A percentile compares a stretch with the other conserved stretches of the same genome.
These are phyloP conservation scores for Eristalinus sepulchralis DNA, from an alignment of 2,888 invertebrate species.

Conservation along the genomic window DNA sequence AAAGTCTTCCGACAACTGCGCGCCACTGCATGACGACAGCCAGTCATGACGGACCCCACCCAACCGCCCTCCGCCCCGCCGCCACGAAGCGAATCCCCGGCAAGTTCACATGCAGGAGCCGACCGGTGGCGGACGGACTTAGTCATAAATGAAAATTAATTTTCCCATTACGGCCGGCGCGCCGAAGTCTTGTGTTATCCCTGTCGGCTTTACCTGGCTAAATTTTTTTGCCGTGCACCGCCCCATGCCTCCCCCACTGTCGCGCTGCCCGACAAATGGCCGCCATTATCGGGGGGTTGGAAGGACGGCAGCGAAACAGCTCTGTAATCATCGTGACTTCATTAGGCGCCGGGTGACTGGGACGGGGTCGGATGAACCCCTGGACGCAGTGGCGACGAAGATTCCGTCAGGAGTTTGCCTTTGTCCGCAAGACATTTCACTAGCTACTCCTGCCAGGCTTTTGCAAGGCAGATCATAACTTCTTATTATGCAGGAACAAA, in stretches of 20 bases:
- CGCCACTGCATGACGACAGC: constrained; percentile 11
- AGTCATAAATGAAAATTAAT: constrained; percentile 68
- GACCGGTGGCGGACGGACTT: constrained; percentile 13
- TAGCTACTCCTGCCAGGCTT: constrained; percentile 24
- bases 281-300: constrained; percentile 40
- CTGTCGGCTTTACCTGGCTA: constrained; percentile 34
- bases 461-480: constrained; percentile 56
- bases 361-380: constrained; percentile 41
- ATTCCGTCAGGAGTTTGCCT: constrained; percentile 43
- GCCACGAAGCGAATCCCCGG: constrained; percentile 48
- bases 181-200: constrained; percentile 44
- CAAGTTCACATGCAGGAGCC: constrained; percentile 27
- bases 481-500: constrained; percentile 54
- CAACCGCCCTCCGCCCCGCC: constrained; percentile 46
- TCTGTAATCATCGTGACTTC: constrained; percentile 55
- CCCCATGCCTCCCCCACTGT: not conserved
- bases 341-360: constrained; percentile 40
- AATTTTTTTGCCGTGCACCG: not conserved
- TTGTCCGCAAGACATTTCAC: constrained; percentile 4
- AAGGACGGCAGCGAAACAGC: constrained; percentile 4
- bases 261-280: constrained; percentile 50
- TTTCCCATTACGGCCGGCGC: constrained; percentile 58
- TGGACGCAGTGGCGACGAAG: constrained; percentile 15
- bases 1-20: constrained; percentile 18
- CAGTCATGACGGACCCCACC: constrained; percentile 55